Evolutionary conservation across 1,140 invertebrate species (phyloP).

Genomic region (Saccostrea cuccullata): DNA sequence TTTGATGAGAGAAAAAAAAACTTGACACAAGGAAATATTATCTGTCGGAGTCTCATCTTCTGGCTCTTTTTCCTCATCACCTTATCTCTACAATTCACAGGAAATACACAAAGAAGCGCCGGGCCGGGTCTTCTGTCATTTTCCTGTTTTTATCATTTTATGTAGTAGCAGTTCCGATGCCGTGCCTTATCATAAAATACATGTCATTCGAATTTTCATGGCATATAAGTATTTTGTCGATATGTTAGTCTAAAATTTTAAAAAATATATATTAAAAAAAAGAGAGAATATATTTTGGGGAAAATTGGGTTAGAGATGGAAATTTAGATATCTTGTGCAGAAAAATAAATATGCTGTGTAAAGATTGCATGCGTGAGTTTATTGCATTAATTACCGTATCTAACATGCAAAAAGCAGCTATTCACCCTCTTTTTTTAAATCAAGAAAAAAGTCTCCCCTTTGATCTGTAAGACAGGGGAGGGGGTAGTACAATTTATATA

Average conservation of each 20-base stretch:
- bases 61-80: not conserved
- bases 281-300: not conserved
- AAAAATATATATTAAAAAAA: not conserved
- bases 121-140: constrained; percentile 10
- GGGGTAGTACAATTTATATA: no score
- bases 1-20: not conserved
- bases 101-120: constrained; percentile 25
- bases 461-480: no score
- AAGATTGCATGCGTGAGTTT: no score
- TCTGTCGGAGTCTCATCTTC: not conserved
- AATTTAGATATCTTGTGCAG: no score
- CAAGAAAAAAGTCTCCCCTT: no score
- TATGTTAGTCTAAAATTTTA: not conserved
- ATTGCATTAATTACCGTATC: no score
- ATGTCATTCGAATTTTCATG: constrained; percentile 19
- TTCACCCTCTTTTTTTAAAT: no score
- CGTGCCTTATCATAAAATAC: constrained; percentile 9
- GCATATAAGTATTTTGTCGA: constrained; percentile 26
- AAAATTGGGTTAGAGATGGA: no score
- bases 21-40: constrained; percentile 25
- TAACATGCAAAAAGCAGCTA: no score
- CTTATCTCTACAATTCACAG: constrained; percentile 15
- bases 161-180: constrained; percentile 31
- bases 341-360: no score
- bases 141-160: constrained; percentile 32